Evolutionary conservation across 2,113 vertebrate species (phyloP).

Genomic region (Equus przewalskii): DNA sequence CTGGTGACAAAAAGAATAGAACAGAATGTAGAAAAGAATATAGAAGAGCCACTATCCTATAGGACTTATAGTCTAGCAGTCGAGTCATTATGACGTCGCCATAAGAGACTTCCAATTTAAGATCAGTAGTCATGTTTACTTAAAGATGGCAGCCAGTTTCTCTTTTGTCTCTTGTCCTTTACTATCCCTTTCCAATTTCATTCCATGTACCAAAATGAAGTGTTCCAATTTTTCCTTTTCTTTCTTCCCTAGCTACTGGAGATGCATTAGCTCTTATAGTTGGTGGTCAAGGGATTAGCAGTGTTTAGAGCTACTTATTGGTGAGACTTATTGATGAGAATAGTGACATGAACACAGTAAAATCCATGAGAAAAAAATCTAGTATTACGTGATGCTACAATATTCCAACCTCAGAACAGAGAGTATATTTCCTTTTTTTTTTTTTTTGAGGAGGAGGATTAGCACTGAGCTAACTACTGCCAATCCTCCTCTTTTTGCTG

Average conservation of each 20-base stretch:
- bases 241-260: background rate
- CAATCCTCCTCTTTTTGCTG: no score
- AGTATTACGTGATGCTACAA: background rate
- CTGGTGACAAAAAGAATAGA: background rate
- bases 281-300: background rate
- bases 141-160: background rate
- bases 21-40: background rate
- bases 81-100: background rate
- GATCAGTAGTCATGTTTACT: background rate
- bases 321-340: background rate
- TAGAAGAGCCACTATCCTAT: background rate
- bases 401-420: background rate
- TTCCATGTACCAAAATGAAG: background rate
- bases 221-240: background rate
- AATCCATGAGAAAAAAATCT: background rate
- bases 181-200: background rate
- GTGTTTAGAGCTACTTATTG: background rate
- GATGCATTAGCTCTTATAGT: background rate
- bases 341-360: background rate
- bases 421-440: background rate
- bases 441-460: background rate
- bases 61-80: background rate
- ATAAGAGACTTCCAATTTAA: background rate
- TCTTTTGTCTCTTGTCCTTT: background rate
- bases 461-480: no score